These are phyloP conservation scores for Punctoribates punctum DNA, from an alignment of 2,888 invertebrate genomes.

Conservation along the genomic window DNA sequence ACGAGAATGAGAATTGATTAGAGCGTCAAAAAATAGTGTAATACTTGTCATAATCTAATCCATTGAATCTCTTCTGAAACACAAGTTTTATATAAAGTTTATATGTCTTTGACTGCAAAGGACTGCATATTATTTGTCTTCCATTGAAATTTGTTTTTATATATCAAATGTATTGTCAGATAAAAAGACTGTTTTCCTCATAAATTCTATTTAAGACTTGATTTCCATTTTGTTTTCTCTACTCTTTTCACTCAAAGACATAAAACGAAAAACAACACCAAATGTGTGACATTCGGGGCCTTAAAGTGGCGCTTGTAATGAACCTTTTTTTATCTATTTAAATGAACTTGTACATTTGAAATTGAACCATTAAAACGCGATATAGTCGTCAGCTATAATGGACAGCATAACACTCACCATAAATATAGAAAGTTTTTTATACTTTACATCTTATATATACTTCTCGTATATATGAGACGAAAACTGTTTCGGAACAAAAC, in stretches of 20 bases:
- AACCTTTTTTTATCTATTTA: background rate
- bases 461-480: no score
- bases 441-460: no score
- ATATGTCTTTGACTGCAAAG: background rate
- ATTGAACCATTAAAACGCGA: background rate
- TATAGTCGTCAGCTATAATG: background rate
- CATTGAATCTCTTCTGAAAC: background rate
- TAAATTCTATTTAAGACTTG: background rate
- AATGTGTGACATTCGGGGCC: slow-evolving; percentile 29
- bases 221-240: no score
- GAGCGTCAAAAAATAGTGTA: background rate
- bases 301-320: slow-evolving; percentile 26
- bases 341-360: background rate
- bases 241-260: background rate
- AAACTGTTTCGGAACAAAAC: no score
- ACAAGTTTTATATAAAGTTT: background rate
- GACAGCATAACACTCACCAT: no score
- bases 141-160: background rate
- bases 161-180: no score
- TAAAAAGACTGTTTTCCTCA: background rate
- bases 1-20: background rate
- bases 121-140: background rate
- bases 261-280: background rate
- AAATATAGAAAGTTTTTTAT: no score
- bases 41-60: slow-evolving; percentile 10